A percentile compares a stretch with the other conserved stretches of the same genome.
Conservation (phyloP, 2,113 vertebrate genomes). For the Oceanites oceanicus region DNA sequence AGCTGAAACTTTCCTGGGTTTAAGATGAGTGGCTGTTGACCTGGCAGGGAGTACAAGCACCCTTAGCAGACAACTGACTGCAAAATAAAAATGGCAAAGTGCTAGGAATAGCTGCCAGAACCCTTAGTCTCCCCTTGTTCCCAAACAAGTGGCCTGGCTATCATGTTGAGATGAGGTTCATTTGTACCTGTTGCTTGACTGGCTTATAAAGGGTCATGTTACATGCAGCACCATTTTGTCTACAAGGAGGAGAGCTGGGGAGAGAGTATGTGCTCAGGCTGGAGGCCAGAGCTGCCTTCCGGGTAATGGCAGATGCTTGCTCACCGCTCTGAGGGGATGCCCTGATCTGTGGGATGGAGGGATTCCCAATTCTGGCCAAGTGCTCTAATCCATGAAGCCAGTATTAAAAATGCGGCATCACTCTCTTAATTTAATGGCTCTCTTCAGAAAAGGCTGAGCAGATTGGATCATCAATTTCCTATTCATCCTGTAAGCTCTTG, state of each 20-base stretch:
- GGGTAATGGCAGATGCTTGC: neutral
- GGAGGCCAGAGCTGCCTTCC: neutral
- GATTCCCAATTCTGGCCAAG: neutral
- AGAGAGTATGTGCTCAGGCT: fast-evolving
- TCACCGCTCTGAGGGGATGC: neutral
- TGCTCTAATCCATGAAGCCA: neutral
- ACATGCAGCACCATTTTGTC: fast-evolving
- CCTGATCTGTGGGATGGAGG: neutral
- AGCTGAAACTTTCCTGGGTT: neutral
- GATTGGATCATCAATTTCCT: neutral
- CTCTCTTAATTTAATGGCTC: neutral
- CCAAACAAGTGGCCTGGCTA: neutral
- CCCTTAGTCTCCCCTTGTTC: neutral
- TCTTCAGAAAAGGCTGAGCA: neutral
- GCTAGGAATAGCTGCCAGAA: neutral
- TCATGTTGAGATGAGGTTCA: neutral
- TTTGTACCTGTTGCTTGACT: neutral
- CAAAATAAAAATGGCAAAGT: neutral
- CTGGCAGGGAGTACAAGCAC: neutral
- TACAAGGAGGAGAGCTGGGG: neutral
- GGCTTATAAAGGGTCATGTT: neutral
- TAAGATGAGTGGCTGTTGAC: neutral
- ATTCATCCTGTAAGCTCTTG: neutral
- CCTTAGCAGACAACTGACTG: neutral
- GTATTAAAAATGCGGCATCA: neutral